phyloP scores from a whole-genome alignment of 2,113 vertebrate genomes.

The Lepus americanus region DNA sequence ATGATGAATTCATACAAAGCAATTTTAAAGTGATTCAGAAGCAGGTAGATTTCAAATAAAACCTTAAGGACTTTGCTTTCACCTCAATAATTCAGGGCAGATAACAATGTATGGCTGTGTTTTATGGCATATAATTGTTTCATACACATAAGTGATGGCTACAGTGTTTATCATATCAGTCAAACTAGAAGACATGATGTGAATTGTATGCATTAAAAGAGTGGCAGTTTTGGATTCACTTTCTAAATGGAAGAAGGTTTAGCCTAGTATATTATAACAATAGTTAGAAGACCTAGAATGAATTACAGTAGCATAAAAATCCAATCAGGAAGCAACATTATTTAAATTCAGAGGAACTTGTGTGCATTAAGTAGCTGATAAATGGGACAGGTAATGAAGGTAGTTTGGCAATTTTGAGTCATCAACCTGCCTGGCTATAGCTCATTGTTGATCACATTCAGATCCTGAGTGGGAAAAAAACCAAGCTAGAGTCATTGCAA shows the following conservation, averaged over 20 bases:
- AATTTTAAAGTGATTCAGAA: conserved; percentile 56
- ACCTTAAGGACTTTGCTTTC: not conserved
- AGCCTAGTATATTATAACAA: not conserved
- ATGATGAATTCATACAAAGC: conserved; percentile 54
- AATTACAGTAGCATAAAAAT: conserved; percentile 19
- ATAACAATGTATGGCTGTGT: not conserved
- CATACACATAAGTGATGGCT: conserved; percentile 3
- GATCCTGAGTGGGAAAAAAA: no score
- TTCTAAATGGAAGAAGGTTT: not conserved
- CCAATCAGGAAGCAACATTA: not conserved
- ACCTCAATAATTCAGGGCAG: not conserved
- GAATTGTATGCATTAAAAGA: conserved; percentile 1
- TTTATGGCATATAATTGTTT: conserved; percentile 58
- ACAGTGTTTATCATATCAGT: conserved; percentile 41
- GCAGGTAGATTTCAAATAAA: conserved; percentile 62
- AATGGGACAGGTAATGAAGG: not conserved
- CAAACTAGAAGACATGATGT: conserved; percentile 30
- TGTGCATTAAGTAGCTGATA: not conserved
- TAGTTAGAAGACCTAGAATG: not conserved
- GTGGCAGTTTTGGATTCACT: not conserved
- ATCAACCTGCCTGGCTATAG: not conserved
- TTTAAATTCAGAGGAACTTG: not conserved
- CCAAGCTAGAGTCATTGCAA: no score
- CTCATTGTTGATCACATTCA: not conserved
- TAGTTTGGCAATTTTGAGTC: not conserved